These are phyloP conservation scores for Octopus bimaculoides DNA, from an alignment of 1,140 invertebrate genomes.

Conservation along the genomic window DNA sequence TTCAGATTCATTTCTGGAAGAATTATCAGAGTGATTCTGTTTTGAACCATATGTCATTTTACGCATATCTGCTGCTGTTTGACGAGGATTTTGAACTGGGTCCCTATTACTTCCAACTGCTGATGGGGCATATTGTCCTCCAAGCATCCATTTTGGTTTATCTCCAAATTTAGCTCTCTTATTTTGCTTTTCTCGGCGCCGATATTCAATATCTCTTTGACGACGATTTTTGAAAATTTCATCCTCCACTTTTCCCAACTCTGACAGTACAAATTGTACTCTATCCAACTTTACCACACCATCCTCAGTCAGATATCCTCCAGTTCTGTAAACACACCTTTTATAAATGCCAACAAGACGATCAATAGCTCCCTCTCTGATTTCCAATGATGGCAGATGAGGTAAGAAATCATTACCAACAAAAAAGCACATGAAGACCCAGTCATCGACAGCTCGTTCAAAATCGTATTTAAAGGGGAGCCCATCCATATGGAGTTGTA, in stretches of 20 bases:
- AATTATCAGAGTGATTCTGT: constrained; percentile 25
- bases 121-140: constrained; percentile 73
- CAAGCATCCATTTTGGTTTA: constrained; percentile 69
- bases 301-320: constrained; percentile 91
- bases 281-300: constrained; percentile 89
- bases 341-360: constrained; percentile 92
- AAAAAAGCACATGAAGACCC: constrained; percentile 99
- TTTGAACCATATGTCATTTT: constrained; percentile 13
- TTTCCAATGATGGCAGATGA: constrained; percentile 97
- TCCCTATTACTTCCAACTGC: constrained; percentile 6
- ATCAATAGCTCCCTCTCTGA: constrained; percentile 96
- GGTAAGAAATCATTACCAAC: constrained; percentile 99
- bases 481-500: constrained; percentile 83
- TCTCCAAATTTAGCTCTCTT: constrained; percentile 54
- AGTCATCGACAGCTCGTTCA: constrained; percentile 77
- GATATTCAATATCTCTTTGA: constrained; percentile 69
- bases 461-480: constrained; percentile 78
- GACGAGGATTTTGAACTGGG: constrained; percentile 48
- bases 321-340: constrained; percentile 89
- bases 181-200: constrained; percentile 68
- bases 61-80: constrained; percentile 54
- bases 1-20: constrained; percentile 52
- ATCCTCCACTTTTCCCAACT: constrained; percentile 92
- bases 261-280: constrained; percentile 90
- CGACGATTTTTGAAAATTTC: constrained; percentile 93